Base-by-base conservation (phyloP, 1,140 invertebrate species). In the Popillia japonica region DNA sequence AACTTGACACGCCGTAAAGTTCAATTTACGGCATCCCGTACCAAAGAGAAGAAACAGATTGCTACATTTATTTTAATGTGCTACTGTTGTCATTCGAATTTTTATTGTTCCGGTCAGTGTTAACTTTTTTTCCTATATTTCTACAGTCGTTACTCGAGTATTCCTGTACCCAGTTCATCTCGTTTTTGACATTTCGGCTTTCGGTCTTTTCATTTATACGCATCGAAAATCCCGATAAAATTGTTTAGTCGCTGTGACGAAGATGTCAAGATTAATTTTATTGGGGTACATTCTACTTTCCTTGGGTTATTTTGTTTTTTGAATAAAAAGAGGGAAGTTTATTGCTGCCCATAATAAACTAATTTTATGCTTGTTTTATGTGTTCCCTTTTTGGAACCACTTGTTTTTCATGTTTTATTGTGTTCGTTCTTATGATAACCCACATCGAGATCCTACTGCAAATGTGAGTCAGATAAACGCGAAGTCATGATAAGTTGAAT, bases 51-150 rank as follows among this genome's bases (percentile, higher is more conserved):
- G 61, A 44, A 74, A 77, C 76, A 77, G 76, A 72, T 77, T 64
- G 64, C 59, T 77, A 72, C 76, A 77, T 72, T 77, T 68, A 77
- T 68, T 77, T 77, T 77, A 77, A 77, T 77, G 76, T 17, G 76
- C 76, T 77, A 77, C 76, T 72, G 76, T 77, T 77, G 61, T 64
- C 61, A 77, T 77, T 77, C 76, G 76, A 77, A 40, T 72, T 77
- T 77, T 77, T 77, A 77, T 77, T 61, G 76, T 77, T 77, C 61
- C 76, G 61, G 76, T 68, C 22, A 68, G 61, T 34, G 61, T 68
- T 40, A 34, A 34, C 11, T 22, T 23, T 76, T 76, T 76, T 76
- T 27, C 22, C 7, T 68, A 34, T 68, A 68, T 27, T 68, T 22
- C 9, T 68, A 22, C 14, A 10, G 61, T 68, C 61, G 61, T 68